Conservation (phyloP, 2,797 vertebrate species). For the Hippoglossus hippoglossus region DNA sequence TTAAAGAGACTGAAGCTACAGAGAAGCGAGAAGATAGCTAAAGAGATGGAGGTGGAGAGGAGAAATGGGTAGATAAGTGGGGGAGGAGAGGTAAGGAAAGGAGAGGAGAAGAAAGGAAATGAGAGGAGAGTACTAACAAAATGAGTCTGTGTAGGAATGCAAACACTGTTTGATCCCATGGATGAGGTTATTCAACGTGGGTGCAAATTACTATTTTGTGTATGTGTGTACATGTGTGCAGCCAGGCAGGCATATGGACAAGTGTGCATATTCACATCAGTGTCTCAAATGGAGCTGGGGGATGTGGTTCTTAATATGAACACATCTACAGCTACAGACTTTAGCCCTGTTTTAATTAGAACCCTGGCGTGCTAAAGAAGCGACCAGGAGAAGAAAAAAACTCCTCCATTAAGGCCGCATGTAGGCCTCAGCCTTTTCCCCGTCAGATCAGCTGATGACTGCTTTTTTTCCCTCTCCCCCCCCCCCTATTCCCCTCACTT, state of each 20-base stretch:
- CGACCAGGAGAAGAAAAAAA: conserved; percentile 28
- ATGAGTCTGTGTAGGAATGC: conserved; percentile 34
- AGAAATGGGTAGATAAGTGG: conserved; percentile 42
- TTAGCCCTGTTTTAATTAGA: conserved; percentile 67
- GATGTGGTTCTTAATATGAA: conserved; percentile 54
- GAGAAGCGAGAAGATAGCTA: conserved; percentile 35
- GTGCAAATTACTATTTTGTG: conserved; percentile 53
- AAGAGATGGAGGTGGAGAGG: conserved; percentile 48
- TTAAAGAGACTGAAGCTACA: conserved; percentile 46
- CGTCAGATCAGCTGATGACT: conserved; percentile 68
- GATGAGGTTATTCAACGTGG: conserved; percentile 41
- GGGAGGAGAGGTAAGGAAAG: conserved; percentile 2
- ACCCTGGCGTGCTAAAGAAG: conserved; percentile 46
- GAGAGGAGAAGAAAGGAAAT: not conserved
- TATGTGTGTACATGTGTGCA: conserved; percentile 18
- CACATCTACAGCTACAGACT: conserved; percentile 51
- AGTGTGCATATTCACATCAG: conserved; percentile 52
- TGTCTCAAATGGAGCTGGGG: conserved; percentile 52
- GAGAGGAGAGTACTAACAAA: conserved; percentile 1
- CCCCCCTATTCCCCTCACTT: conserved; percentile 43
- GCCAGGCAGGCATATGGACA: conserved; percentile 60
- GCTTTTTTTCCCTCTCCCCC: conserved; percentile 36
- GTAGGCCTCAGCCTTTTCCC: conserved; percentile 50
- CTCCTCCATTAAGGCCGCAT: conserved; percentile 46
- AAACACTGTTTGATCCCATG: conserved; percentile 24